A percentile compares a stretch with the other conserved stretches of the same genome.
These are phyloP conservation scores for Megaptera novaeangliae DNA, from an alignment of 2,113 vertebrate species.

Conservation along the genomic window DNA sequence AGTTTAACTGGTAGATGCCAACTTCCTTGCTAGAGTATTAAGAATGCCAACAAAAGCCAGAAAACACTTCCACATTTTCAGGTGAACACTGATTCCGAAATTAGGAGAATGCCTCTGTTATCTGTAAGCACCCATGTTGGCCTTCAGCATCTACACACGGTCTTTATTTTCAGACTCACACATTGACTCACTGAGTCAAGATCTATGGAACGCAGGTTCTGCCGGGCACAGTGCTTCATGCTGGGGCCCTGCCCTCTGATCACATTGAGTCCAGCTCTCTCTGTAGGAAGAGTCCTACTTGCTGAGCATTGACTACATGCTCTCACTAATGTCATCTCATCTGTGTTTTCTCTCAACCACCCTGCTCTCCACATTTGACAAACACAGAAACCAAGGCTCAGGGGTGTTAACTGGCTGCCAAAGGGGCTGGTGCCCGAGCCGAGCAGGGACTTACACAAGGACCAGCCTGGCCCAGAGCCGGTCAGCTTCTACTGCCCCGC, in stretches of 20 bases:
- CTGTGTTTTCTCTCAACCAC: not conserved
- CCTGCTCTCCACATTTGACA: not conserved
- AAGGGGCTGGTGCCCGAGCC: not conserved
- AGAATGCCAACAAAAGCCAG: not conserved
- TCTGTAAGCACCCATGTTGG: not conserved
- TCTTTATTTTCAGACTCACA: not conserved
- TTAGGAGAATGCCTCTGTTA: not conserved
- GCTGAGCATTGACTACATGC: not conserved
- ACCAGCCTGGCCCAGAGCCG: not conserved
- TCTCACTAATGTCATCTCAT: not conserved
- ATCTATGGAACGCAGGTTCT: no score
- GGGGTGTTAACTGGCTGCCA: not conserved
- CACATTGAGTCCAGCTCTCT: not conserved
- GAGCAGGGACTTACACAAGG: no score
- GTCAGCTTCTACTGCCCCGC: no score
- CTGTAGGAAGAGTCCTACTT: not conserved
- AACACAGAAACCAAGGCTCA: not conserved
- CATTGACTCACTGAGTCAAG: not conserved
- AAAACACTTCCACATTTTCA: not conserved
- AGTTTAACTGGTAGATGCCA: not conserved
- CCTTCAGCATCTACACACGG: not conserved
- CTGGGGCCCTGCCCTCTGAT: not conserved
- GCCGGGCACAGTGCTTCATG: fast-evolving
- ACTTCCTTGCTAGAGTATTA: not conserved
- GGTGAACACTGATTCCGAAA: not conserved